These are phyloP conservation scores for Gryllus longicercus DNA, from an alignment of 2,888 invertebrate species.

Conservation along the genomic window DNA sequence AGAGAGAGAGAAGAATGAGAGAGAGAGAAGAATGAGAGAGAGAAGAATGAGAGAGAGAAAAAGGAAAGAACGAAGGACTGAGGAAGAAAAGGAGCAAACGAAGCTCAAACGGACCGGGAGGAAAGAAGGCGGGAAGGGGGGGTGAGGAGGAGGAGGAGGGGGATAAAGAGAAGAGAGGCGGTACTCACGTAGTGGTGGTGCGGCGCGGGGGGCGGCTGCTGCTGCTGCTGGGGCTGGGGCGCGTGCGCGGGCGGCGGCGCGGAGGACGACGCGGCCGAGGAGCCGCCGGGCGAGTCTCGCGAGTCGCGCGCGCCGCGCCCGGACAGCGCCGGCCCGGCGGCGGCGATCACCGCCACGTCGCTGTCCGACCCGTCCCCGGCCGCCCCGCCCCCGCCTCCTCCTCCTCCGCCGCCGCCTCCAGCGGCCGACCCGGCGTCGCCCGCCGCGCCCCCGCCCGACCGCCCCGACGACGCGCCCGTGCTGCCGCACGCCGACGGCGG, in stretches of 20 bases:
- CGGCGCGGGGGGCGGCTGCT: not conserved
- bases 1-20: no score
- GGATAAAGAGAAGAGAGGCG: not conserved
- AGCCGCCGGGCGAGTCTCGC: not conserved
- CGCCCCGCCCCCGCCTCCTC: slow-evolving; percentile 3
- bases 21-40: no score
- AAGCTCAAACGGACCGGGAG: no score
- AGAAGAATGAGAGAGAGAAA: no score
- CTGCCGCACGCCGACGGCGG: not conserved
- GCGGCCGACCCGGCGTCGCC: not conserved
- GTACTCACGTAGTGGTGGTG: slow-evolving; percentile 1
- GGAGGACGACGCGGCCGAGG: not conserved
- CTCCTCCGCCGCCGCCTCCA: not conserved
- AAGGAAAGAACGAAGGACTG: no score
- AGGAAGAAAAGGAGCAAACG: no score
- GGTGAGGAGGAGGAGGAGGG: no score
- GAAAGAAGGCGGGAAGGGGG: no score
- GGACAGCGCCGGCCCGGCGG: not conserved
- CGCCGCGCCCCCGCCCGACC: not conserved
- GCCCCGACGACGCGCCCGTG: slow-evolving; percentile 5
- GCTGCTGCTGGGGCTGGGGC: not conserved
- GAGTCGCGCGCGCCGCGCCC: not conserved
- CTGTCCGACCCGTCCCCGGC: slow-evolving; percentile 11
- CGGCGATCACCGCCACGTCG: slow-evolving; percentile 4
- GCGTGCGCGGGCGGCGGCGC: not conserved